Evolutionary conservation across 1,140 invertebrate species (phyloP).

Genomic region (Diplogasteroides magnus): DNA sequence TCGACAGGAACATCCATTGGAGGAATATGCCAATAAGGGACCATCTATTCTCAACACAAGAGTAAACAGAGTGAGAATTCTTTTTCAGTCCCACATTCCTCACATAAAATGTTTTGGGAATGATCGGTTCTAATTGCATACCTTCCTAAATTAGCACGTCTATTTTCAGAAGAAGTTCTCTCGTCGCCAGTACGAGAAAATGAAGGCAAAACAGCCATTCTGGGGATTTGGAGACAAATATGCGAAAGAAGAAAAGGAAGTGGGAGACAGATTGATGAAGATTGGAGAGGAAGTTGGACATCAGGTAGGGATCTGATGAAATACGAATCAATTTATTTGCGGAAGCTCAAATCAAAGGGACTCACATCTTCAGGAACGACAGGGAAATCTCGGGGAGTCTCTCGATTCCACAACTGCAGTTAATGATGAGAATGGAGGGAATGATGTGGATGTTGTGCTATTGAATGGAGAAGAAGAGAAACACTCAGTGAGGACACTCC

Average conservation of each 20-base stretch:
- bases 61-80: background rate
- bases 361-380: background rate
- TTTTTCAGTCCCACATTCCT: no score
- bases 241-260: background rate
- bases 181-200: background rate
- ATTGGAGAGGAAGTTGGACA: background rate
- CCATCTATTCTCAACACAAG: background rate
- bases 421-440: background rate
- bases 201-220: background rate
- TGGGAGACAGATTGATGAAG: background rate
- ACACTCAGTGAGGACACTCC: background rate
- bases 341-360: no score
- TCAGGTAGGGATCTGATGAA: background rate
- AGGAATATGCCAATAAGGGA: background rate
- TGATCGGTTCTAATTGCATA: no score
- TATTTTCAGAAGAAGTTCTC: background rate
- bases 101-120: no score
- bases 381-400: background rate
- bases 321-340: background rate
- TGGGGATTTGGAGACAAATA: background rate
- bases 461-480: background rate
- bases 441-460: background rate
- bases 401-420: background rate
- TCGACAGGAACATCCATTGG: background rate
- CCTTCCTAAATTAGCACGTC: no score